Percentiles rank a stretch among this genome's conserved stretches.
These are phyloP conservation scores for Papio anubis DNA, from an alignment of 2,113 vertebrate genomes.

Conservation along the genomic window DNA sequence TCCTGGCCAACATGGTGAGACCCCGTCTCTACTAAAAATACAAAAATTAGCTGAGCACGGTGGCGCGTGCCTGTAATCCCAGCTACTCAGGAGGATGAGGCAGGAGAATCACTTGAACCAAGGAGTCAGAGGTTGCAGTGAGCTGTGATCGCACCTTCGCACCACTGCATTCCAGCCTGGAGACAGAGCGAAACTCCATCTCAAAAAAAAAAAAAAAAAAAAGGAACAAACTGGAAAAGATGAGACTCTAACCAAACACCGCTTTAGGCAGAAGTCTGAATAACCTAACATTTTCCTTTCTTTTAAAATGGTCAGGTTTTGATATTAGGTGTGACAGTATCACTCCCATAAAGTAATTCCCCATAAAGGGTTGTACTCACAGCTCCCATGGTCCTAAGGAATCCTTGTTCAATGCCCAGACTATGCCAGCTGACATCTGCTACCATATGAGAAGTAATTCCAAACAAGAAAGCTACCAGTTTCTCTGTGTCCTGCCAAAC, in stretches of 20 bases:
- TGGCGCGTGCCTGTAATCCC: no score
- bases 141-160: fast-evolving
- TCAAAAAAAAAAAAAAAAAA: not conserved
- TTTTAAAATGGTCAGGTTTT: not conserved
- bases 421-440: conserved; percentile 89
- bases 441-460: conserved; percentile 87
- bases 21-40: no score
- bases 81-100: no score
- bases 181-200: no score
- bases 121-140: no score
- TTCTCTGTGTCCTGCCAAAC: conserved; percentile 85
- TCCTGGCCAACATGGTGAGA: no score
- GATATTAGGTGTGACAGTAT: not conserved
- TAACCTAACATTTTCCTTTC: not conserved
- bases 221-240: not conserved
- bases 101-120: no score
- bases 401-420: conserved; percentile 86
- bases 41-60: no score
- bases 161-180: no score
- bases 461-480: conserved; percentile 88
- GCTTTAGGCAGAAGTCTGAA: not conserved
- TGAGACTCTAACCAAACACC: no score
- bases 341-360: fast-evolving
- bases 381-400: conserved; percentile 85
- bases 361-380: conserved; percentile 76